Evolutionary conservation across 1,140 invertebrate genomes (phyloP).

Genomic region (Bombus breviceps): DNA sequence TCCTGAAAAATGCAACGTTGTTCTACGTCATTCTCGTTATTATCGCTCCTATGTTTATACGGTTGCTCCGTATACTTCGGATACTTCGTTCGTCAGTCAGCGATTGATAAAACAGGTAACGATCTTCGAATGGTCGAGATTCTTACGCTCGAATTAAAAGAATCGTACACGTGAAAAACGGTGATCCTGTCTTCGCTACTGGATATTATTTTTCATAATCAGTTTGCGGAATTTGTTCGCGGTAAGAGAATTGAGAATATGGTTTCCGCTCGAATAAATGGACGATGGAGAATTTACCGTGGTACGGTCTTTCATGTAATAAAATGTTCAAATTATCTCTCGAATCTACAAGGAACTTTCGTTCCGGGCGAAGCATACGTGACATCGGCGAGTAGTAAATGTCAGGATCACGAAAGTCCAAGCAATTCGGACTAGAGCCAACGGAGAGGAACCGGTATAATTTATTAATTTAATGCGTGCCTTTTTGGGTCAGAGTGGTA

Average conservation of each 20-base stretch:
- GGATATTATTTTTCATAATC: neutral
- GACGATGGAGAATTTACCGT: constrained; percentile 34
- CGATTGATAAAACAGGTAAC: neutral
- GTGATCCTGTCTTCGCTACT: neutral
- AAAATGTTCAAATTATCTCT: constrained; percentile 39
- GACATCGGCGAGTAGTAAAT: constrained; percentile 68
- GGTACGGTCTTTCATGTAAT: constrained; percentile 10
- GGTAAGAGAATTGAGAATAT: constrained; percentile 5
- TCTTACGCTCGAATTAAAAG: neutral
- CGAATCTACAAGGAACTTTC: constrained; percentile 21
- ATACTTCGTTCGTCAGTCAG: neutral
- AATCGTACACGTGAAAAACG: neutral
- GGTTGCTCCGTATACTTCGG: neutral
- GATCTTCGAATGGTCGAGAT: neutral
- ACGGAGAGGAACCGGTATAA: constrained; percentile 73
- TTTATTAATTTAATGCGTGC: constrained; percentile 81
- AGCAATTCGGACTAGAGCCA: constrained; percentile 79
- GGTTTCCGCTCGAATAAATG: constrained; percentile 22
- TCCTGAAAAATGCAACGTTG: constrained; percentile 10
- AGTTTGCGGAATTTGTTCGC: neutral
- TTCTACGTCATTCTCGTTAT: neutral
- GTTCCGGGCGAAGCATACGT: constrained; percentile 63
- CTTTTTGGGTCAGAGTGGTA: constrained; percentile 80
- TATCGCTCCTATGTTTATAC: constrained; percentile 25
- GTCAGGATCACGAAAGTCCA: constrained; percentile 68